Base-by-base conservation (phyloP, 2,113 vertebrate genomes). In the Enhydra lutris region DNA sequence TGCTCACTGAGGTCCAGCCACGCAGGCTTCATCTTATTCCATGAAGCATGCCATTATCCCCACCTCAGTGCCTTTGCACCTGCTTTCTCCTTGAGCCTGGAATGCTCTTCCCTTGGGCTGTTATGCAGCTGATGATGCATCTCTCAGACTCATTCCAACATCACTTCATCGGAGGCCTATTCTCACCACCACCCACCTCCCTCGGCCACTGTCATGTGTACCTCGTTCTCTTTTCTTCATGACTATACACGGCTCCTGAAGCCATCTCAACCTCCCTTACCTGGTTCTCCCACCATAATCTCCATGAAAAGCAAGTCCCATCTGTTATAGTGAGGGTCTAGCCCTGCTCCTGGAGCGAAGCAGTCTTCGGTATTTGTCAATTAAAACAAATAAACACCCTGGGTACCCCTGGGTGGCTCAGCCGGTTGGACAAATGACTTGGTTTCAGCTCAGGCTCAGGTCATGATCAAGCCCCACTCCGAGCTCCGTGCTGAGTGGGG, bases 191-290 rank as follows among this genome's bases (percentile, higher is more conserved):
- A 29, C 20, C 23, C 0, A 0, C 47, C 42, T 39, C 57, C 78
- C 83, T 39, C 6, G 0, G 63, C 79, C 39, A 9, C 11, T 0
- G 18, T 61, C 90, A 39, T 1, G 0, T 0, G 9, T 21, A 24
- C 12, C 59, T 50, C 21, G 4, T 34, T 9, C 42, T 36, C 61
- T 76, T 24, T 36, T 42, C 45, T 76, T 57, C 45, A 0, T 1
- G 36, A 45, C 18, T 20, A 0, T 47, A 69, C 31, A 20, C 7
- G 8, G 36, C 0, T 26, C 76, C 50, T 24, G 80, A 21, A 52
- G 47, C 21, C 63, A n/a, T 24, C 55, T 36, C 45, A 7, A 7
- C 45, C 39, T 24, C 24, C 65, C 47, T 1, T 24, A 8, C 7
- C 92, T 34, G 36, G 50, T 34, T 73, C 83, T 95, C 83, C 47